Conservation (phyloP, 2,888 invertebrate species). For the Neuroscelio doddi region DNA sequence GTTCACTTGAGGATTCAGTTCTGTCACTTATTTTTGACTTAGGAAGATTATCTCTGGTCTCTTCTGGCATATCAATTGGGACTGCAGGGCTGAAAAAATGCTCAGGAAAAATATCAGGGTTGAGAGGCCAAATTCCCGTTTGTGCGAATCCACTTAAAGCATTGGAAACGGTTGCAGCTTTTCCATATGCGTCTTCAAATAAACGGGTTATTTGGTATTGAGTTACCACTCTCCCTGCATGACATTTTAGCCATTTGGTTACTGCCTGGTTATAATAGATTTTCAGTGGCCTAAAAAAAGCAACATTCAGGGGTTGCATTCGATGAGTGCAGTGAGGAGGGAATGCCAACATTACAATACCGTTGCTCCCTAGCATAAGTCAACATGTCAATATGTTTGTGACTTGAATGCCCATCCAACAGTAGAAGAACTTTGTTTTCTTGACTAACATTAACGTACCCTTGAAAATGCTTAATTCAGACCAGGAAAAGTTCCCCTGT, state of each 20-base stretch:
- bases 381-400: slow-evolving; percentile 49
- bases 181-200: no score
- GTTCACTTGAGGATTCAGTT: no score
- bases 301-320: slow-evolving; percentile 15
- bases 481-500: slow-evolving; percentile 7
- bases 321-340: slow-evolving; percentile 54
- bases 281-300: slow-evolving; percentile 8
- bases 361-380: slow-evolving; percentile 55
- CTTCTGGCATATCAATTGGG: no score
- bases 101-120: slow-evolving; percentile 37
- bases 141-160: slow-evolving; percentile 31
- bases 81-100: no score
- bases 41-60: no score
- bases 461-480: not conserved
- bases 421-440: slow-evolving; percentile 56
- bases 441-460: not conserved
- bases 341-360: slow-evolving; percentile 47
- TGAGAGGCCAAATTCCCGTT: slow-evolving; percentile 34
- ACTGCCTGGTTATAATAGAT: no score
- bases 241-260: no score
- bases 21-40: no score
- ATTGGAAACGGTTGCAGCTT: no score
- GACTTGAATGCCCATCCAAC: slow-evolving; percentile 58
- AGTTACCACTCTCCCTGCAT: no score
- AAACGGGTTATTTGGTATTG: no score